phyloP scores from a whole-genome alignment of 2,888 invertebrate species.

The Atherix ibis region DNA sequence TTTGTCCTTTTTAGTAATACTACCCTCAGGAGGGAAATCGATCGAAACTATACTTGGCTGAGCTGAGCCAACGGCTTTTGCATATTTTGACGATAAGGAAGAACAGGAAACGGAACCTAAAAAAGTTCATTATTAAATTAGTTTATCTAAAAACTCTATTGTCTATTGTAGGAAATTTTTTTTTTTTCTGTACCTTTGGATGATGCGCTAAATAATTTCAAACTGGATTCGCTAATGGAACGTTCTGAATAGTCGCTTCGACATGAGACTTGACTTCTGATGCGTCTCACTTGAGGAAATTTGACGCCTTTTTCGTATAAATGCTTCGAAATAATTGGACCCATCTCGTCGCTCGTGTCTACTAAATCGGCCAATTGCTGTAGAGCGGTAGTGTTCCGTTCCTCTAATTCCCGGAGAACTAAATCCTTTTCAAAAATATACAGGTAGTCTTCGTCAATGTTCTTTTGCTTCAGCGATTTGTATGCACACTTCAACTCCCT shows the following conservation, averaged over 20 bases:
- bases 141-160: no score
- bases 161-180: no score
- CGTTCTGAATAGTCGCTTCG: conserved; percentile 19
- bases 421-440: conserved; percentile 33
- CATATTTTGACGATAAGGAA: conserved; percentile 12
- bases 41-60: conserved; percentile 10
- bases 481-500: conserved; percentile 24
- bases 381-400: conserved; percentile 39
- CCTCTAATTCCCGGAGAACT: conserved; percentile 39
- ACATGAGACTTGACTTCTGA: conserved; percentile 17
- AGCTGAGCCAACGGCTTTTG: conserved; percentile 6
- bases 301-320: conserved; percentile 25
- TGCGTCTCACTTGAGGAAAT: conserved; percentile 24
- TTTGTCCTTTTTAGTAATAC: no score
- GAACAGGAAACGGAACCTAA: conserved; percentile 9
- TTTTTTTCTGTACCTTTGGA: no score
- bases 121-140: conserved; percentile 3
- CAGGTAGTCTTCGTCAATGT: conserved; percentile 20
- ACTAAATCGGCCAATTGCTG: conserved; percentile 40
- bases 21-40: conserved; percentile 8
- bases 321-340: conserved; percentile 21
- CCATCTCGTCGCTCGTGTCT: conserved; percentile 19
- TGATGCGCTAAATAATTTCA: conserved; percentile 12
- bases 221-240: conserved; percentile 8
- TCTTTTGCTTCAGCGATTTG: conserved; percentile 20